A percentile compares a stretch with the other conserved stretches of the same genome.
Conservation (phyloP, 2,888 invertebrate species). For the Hemicrepidius hirtus region DNA sequence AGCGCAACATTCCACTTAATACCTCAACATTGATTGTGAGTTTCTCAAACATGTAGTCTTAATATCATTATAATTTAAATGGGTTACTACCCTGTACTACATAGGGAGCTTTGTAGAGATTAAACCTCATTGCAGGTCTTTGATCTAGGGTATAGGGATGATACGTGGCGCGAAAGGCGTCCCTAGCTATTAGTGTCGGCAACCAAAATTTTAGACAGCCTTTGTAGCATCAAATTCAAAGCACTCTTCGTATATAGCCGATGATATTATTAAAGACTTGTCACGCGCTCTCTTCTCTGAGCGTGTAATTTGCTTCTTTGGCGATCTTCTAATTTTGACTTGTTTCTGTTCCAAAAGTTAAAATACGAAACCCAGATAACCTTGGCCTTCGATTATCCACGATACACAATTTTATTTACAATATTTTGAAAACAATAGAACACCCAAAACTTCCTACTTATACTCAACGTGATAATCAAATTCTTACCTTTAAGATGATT, state of each 20-base stretch:
- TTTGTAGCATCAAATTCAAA: constrained; percentile 47
- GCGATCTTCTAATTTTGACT: background rate
- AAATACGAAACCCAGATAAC: too few relatives aligned
- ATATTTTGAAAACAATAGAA: too few relatives aligned
- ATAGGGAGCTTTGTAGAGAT: constrained; percentile 51
- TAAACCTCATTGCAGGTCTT: constrained; percentile 51
- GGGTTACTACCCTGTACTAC: constrained; percentile 47
- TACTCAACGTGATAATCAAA: too few relatives aligned
- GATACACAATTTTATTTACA: too few relatives aligned
- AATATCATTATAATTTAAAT: constrained; percentile 52
- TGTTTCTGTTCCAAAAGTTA: too few relatives aligned
- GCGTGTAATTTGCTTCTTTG: background rate
- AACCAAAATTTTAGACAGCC: constrained; percentile 51
- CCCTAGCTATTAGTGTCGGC: constrained; percentile 49
- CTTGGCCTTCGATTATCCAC: too few relatives aligned
- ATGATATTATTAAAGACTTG: constrained; percentile 39
- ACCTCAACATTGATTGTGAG: constrained; percentile 42
- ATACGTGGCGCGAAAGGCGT: constrained; percentile 47
- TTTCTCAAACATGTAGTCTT: constrained; percentile 46
- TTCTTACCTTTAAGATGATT: too few relatives aligned
- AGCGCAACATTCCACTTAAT: constrained; percentile 28
- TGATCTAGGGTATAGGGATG: constrained; percentile 51
- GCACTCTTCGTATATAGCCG: constrained; percentile 31
- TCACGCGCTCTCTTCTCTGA: constrained; percentile 26
- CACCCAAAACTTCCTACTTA: too few relatives aligned